A percentile compares a stretch with the other conserved stretches of the same genome.
phyloP scores from a whole-genome alignment of 2,888 invertebrate species.

The Saturnia pavonia region DNA sequence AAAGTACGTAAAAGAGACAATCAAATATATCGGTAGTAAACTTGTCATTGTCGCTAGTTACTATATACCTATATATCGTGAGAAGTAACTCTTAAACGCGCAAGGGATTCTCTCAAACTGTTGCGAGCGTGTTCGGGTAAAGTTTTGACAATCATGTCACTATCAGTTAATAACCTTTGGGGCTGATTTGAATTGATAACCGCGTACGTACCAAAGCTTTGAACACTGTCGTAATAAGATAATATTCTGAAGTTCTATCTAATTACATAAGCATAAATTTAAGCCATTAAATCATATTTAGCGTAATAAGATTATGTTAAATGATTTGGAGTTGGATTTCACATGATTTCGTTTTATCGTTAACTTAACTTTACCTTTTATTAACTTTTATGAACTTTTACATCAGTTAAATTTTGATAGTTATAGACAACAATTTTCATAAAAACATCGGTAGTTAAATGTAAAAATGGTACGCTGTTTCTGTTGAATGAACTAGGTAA shows the following conservation, averaged over 20 bases:
- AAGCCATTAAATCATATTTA: slow-evolving; percentile 5
- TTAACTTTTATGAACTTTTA: too few relatives aligned
- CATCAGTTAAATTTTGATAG: too few relatives aligned
- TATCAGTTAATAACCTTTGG: slow-evolving; percentile 71
- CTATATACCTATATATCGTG: slow-evolving; percentile 39
- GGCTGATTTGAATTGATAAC: slow-evolving; percentile 65
- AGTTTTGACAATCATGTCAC: slow-evolving; percentile 75
- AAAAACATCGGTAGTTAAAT: too few relatives aligned
- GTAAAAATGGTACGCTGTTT: too few relatives aligned
- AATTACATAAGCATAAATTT: slow-evolving; percentile 10
- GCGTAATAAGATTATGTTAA: neutral
- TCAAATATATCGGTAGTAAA: slow-evolving; percentile 41
- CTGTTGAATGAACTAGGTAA: too few relatives aligned
- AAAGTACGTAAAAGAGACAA: slow-evolving; percentile 20
- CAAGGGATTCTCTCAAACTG: slow-evolving; percentile 63
- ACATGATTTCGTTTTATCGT: neutral
- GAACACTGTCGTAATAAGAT: neutral
- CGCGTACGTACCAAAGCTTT: slow-evolving; percentile 31
- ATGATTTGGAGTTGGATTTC: neutral
- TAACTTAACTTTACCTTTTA: too few relatives aligned
- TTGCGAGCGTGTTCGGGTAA: slow-evolving; percentile 55
- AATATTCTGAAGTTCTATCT: slow-evolving; percentile 4
- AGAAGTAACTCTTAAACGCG: slow-evolving; percentile 68
- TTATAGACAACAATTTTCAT: too few relatives aligned
- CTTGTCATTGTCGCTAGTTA: slow-evolving; percentile 49